These are phyloP conservation scores for Orthosia gothica DNA, from an alignment of 2,888 invertebrate genomes.

Conservation along the genomic window DNA sequence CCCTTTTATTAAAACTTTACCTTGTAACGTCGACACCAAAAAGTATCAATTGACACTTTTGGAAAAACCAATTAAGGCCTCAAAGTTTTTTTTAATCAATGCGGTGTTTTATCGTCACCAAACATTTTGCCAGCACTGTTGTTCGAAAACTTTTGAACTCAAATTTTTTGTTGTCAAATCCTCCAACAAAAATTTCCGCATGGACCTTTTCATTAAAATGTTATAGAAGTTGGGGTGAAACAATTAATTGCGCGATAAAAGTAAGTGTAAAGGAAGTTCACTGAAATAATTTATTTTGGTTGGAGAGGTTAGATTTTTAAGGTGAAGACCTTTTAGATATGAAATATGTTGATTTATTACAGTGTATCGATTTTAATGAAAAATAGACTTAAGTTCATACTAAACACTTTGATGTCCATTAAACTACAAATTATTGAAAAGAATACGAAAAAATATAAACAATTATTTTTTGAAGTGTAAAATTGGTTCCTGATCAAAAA, in stretches of 20 bases:
- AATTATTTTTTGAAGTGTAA: too few relatives aligned
- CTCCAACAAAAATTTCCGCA: conserved; percentile 22
- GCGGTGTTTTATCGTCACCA: conserved; percentile 34
- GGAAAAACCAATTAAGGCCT: not conserved
- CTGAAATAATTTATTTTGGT: conserved; percentile 16
- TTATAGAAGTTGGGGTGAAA: conserved; percentile 5
- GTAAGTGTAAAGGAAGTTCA: conserved; percentile 25
- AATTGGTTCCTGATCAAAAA: too few relatives aligned
- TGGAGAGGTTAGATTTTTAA: not conserved
- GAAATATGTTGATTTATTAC: not conserved
- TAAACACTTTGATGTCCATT: too few relatives aligned
- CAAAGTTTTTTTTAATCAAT: conserved; percentile 23
- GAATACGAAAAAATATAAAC: too few relatives aligned
- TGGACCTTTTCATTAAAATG: conserved; percentile 46
- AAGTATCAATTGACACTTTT: conserved; percentile 39
- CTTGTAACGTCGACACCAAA: conserved; percentile 7
- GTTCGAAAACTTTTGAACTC: too few relatives aligned
- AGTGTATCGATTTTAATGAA: too few relatives aligned
- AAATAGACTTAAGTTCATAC: too few relatives aligned
- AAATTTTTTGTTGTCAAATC: not conserved
- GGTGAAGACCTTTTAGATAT: too few relatives aligned
- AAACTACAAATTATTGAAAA: too few relatives aligned
- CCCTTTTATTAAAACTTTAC: not conserved
- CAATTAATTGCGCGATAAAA: conserved; percentile 43
- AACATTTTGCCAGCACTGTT: conserved; percentile 12